Percentiles rank a stretch among this genome's conserved stretches.
Conservation (phyloP, 2,888 invertebrate species). For the Cephus rjabovi region DNA sequence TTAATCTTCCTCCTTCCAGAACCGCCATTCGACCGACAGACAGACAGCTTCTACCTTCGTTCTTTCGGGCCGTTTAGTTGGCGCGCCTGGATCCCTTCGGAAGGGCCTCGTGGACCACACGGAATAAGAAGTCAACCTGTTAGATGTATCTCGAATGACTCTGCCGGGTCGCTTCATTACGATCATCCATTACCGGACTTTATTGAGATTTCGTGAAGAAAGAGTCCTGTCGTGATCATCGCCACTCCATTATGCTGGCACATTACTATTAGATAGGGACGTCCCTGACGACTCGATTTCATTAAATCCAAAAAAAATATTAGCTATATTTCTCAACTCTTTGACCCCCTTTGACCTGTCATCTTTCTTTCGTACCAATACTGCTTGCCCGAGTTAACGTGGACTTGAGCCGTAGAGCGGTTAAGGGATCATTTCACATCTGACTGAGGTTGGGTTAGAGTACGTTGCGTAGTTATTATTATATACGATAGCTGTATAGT, state of each 20-base stretch:
- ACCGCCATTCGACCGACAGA: conserved; percentile 14
- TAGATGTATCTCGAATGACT: background rate
- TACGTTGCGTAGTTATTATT: background rate
- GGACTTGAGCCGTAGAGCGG: no score
- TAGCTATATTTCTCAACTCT: background rate
- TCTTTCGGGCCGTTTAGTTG: conserved; percentile 1
- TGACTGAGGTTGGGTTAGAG: background rate
- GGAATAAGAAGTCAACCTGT: conserved; percentile 15
- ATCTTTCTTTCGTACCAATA: no score
- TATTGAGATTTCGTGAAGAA: background rate
- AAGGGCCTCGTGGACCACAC: conserved; percentile 34
- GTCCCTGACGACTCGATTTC: background rate
- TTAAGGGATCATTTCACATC: background rate
- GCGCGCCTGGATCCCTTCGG: background rate
- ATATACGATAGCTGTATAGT: background rate
- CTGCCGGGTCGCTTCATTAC: background rate
- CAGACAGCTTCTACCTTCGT: conserved; percentile 5
- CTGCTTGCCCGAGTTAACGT: no score
- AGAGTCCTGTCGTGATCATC: background rate
- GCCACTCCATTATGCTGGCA: background rate
- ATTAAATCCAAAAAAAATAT: background rate
- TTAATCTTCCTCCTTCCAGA: conserved; percentile 44
- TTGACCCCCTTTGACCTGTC: no score
- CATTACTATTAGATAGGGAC: background rate
- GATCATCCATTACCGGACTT: background rate